These are phyloP conservation scores for Ornithoptera alexandrae DNA, from an alignment of 2,888 invertebrate species.

Conservation along the genomic window DNA sequence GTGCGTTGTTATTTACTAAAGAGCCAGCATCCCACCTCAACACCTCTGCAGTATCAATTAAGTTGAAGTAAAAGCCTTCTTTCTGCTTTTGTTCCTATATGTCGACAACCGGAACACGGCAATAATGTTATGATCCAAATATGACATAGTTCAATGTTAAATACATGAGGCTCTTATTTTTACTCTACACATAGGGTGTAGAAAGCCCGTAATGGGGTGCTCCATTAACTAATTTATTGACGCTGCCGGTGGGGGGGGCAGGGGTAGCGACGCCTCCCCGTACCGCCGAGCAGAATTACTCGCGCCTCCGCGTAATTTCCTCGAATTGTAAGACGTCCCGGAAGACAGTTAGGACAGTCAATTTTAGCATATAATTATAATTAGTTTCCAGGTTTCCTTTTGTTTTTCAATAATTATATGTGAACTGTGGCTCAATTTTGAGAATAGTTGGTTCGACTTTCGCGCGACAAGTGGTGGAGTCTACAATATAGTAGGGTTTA, in stretches of 20 bases:
- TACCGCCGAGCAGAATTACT: conserved; percentile 33
- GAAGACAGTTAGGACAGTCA: conserved; percentile 4
- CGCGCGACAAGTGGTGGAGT: too few species aligned
- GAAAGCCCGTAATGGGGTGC: neutral
- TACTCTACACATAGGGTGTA: neutral
- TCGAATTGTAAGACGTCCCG: conserved; percentile 12
- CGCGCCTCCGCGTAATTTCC: conserved; percentile 33
- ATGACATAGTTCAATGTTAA: neutral
- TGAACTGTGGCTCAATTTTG: too few species aligned
- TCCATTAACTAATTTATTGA: conserved; percentile 28
- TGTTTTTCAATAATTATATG: too few species aligned
- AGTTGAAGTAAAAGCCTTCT: too few species aligned
- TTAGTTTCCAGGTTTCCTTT: too few species aligned
- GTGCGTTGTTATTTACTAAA: too few species aligned
- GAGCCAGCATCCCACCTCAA: too few species aligned
- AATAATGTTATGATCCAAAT: neutral
- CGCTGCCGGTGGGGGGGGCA: neutral
- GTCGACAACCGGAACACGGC: too few species aligned
- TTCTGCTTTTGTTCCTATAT: neutral
- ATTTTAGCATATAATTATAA: too few species aligned
- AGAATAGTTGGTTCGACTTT: too few species aligned
- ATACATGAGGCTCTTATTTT: neutral
- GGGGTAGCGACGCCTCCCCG: conserved; percentile 20
- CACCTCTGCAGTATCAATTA: too few species aligned
- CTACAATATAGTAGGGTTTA: too few species aligned